phyloP scores from a whole-genome alignment of 1,140 invertebrate species.

The Bombyx mori region ASM3026992v2 NC_085122.1:2930501-2931000 shows the following conservation, averaged over 20 bases:
- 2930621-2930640: too few species aligned
- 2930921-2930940: slow-evolving; percentile 26
- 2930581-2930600: too few species aligned
- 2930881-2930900: slow-evolving; percentile 41
- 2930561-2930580: too few species aligned
- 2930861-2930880: slow-evolving; percentile 41
- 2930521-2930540: too few species aligned
- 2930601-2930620: too few species aligned
- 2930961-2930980: neutral
- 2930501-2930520: too few species aligned
- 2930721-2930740: too few species aligned
- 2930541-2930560: too few species aligned
- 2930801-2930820: slow-evolving; percentile 67
- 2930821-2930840: slow-evolving; percentile 56
- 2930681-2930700: too few species aligned
- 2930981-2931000: neutral
- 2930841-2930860: slow-evolving; percentile 57
- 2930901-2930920: slow-evolving; percentile 23
- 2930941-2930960: neutral
- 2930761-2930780: slow-evolving; percentile 56
- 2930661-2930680: too few species aligned
- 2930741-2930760: slow-evolving; percentile 3
- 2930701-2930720: too few species aligned
- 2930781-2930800: slow-evolving; percentile 72
- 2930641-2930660: too few species aligned